phyloP scores from a whole-genome alignment of 2,888 invertebrate species.

The Agrochola macilenta region DNA sequence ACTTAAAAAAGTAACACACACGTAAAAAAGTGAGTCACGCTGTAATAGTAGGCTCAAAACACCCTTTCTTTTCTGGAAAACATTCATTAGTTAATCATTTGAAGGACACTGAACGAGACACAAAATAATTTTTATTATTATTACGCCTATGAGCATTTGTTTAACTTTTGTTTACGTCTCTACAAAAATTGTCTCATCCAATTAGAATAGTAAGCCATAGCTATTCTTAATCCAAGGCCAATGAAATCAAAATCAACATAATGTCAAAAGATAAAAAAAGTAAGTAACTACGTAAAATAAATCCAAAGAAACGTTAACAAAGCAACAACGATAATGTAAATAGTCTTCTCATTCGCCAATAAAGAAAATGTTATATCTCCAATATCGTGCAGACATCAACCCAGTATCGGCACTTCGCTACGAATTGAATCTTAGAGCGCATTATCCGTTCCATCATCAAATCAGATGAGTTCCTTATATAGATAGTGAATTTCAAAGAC shows the following conservation, averaged over 20 bases:
- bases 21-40: not conserved
- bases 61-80: not conserved
- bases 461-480: constrained; percentile 42
- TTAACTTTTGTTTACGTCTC: not conserved
- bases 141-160: not conserved
- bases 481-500: constrained; percentile 48
- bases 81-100: not conserved
- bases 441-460: constrained; percentile 54
- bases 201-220: not conserved
- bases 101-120: not conserved
- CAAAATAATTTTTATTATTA: not conserved
- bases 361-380: constrained; percentile 21
- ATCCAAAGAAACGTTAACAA: not conserved
- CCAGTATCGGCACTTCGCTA: constrained; percentile 33
- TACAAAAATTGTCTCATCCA: not conserved
- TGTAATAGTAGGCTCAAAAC: not conserved
- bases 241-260: not conserved
- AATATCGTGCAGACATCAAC: constrained; percentile 14
- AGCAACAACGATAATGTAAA: constrained; percentile 9
- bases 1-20: no score
- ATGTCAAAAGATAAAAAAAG: not conserved
- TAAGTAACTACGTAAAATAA: constrained; percentile 6
- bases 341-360: constrained; percentile 6
- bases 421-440: constrained; percentile 33
- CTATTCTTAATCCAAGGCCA: not conserved